Evolutionary conservation across 2,888 invertebrate species (phyloP).

Genomic region (Tillus elongatus): DNA sequence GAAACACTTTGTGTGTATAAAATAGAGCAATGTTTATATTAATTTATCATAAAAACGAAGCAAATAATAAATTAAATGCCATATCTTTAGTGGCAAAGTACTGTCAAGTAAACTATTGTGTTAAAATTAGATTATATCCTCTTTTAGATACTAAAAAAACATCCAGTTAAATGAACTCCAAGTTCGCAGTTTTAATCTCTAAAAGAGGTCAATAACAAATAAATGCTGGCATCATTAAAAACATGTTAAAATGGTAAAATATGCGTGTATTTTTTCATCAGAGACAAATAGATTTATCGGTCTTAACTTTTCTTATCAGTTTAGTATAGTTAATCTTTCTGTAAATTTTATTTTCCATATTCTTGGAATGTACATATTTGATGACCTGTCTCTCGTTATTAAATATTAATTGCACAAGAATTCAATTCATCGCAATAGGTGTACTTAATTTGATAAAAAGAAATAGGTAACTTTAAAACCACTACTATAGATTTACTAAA

Average conservation of each 20-base stretch:
- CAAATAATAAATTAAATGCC: constrained; percentile 24
- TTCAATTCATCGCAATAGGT: too few relatives aligned
- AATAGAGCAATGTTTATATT: too few relatives aligned
- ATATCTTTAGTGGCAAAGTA: constrained; percentile 29
- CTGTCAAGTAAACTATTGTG: constrained; percentile 32
- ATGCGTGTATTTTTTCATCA: constrained; percentile 25
- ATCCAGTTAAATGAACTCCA: constrained; percentile 36
- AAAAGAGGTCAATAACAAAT: constrained; percentile 37
- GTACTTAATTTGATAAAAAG: too few relatives aligned
- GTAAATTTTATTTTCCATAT: constrained; percentile 17
- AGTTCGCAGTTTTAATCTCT: constrained; percentile 30
- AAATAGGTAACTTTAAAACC: too few relatives aligned
- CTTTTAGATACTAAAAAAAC: constrained; percentile 25
- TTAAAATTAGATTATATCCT: constrained; percentile 34
- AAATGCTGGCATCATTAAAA: constrained; percentile 25
- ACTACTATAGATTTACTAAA: too few relatives aligned
- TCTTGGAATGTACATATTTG: constrained; percentile 1
- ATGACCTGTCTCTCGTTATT: too few relatives aligned
- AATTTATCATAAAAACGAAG: constrained; percentile 11
- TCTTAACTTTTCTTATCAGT: constrained; percentile 34
- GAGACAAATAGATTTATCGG: constrained; percentile 40
- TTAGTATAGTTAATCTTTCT: constrained; percentile 25
- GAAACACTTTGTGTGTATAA: too few relatives aligned
- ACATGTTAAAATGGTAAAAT: constrained; percentile 27
- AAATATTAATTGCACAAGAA: too few relatives aligned